Base-by-base conservation (phyloP, 2,113 vertebrate species). In the Atrichornis clamosus region DNA sequence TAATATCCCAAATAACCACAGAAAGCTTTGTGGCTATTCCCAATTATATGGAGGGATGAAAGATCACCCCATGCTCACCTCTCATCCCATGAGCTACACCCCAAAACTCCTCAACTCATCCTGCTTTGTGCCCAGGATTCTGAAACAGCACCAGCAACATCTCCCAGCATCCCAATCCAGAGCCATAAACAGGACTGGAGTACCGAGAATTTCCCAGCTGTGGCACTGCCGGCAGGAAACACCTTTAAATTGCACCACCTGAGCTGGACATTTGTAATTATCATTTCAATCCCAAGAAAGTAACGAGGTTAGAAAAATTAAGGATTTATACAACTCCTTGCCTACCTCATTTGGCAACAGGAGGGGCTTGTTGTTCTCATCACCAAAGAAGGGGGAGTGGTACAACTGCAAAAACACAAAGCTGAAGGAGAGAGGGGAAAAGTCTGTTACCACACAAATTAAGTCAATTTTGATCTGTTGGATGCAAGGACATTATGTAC, bases 361-460 rank as follows among this genome's bases (percentile, higher is more conserved):
- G 65, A 99, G 98, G 3, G 99, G 99, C 90, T 99, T 99, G 98
- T 99, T 99, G 94, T 99, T 98, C 90, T 99, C 99, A 10, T 99
- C 99, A 1, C 99, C 99, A 76, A 99, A 99, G 98, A 99, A 99
- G 0, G 99, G 99, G 6, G 99, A 99, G 88, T 99, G 99, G 96
- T 99, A 99, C 35, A 99, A 98, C 97, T 99, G 99, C 20, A 99
- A 98, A 95, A 99, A 99, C 60, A 99, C 99, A 52, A 99, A 99
- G 96, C 99, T 99, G 91, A 55, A n/a, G 22, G 87, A 70, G 73
- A 74, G 42, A 77, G 30, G 42, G 52, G 78, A 30, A 37, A 69
- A 23, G 21, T 58, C 56, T 10, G 53, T 96, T 89, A 97, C 7
- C 64, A 64, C 17, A n/a, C 74, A 75, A 90, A 72, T 26, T 6